These are phyloP conservation scores for Ophioderma brevispina DNA, from an alignment of 35 echinoderm and acorn worm species.

Conservation along the genomic window DNA sequence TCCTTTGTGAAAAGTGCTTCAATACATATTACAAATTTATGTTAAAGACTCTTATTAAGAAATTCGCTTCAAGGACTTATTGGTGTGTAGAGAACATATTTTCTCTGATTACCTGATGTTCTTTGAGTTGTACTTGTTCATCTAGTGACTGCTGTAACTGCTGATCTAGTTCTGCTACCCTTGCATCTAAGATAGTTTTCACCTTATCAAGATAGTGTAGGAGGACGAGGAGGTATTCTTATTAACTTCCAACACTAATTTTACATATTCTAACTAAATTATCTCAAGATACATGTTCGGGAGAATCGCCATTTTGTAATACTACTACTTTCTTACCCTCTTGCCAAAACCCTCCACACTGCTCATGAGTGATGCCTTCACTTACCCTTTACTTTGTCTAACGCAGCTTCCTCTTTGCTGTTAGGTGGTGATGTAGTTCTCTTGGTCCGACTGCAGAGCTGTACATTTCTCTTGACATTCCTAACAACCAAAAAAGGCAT, in stretches of 20 bases:
- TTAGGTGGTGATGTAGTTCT: conserved; percentile 77
- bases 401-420: conserved; percentile 69
- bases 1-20: not conserved
- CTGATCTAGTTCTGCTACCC: conserved; percentile 70
- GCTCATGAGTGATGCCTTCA: conserved; percentile 81
- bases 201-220: no score
- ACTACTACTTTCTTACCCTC: no score
- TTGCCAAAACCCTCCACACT: conserved; percentile 82
- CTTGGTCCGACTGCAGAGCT: conserved; percentile 80
- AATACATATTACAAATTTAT: not conserved
- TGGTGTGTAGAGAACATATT: no score
- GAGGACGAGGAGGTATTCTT: no score
- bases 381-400: conserved; percentile 81
- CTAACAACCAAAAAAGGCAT: conserved; percentile 38
- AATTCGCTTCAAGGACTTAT: not conserved
- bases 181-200: conserved; percentile 76
- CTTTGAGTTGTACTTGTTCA: conserved; percentile 26
- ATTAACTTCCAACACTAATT: no score
- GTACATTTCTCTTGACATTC: conserved; percentile 75
- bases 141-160: conserved; percentile 52
- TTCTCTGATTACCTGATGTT: conserved; percentile 47
- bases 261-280: no score
- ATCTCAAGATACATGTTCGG: no score
- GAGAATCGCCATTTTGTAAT: no score
- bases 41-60: not conserved